These are phyloP conservation scores for Brachypterus glaber DNA, from an alignment of 2,888 invertebrate species.

Conservation along the genomic window DNA sequence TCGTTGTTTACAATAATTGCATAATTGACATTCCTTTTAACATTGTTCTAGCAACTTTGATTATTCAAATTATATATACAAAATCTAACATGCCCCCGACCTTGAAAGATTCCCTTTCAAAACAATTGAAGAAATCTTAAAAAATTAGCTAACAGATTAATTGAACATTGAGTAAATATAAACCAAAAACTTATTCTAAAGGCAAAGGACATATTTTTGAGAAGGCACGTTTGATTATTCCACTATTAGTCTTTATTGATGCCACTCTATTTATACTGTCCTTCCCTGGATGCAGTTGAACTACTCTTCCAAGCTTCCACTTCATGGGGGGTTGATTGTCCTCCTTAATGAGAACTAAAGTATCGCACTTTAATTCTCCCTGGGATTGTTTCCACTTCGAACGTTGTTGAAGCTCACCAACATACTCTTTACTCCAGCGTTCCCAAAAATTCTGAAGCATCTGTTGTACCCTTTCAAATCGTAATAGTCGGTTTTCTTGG, in stretches of 20 bases:
- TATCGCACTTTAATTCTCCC: slow-evolving; percentile 3
- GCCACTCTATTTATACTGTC: slow-evolving; percentile 11
- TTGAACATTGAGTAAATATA: no score
- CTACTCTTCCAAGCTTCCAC: slow-evolving; percentile 14
- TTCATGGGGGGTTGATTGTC: slow-evolving; percentile 15
- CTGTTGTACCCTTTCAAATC: slow-evolving; percentile 11
- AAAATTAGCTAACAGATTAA: no score
- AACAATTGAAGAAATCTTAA: no score
- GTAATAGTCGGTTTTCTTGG: slow-evolving; percentile 7
- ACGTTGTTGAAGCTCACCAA: slow-evolving; percentile 14
- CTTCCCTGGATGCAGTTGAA: slow-evolving; percentile 9
- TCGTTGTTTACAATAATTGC: no score
- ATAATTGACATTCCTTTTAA: no score
- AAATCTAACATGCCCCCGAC: no score
- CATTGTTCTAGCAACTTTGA: no score
- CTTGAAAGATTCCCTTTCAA: no score
- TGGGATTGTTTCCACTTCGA: slow-evolving; percentile 13
- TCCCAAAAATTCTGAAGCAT: slow-evolving; percentile 14
- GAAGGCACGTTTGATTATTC: slow-evolving; percentile 14
- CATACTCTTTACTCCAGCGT: slow-evolving; percentile 11
- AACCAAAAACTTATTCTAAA: no score
- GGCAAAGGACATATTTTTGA: slow-evolving; percentile 17
- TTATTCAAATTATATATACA: no score
- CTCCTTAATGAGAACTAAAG: slow-evolving; percentile 16
- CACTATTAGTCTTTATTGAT: slow-evolving; percentile 7